These are phyloP conservation scores for Acromyrmex heyeri DNA, from an alignment of 1,140 invertebrate genomes.

Conservation along the genomic window DNA sequence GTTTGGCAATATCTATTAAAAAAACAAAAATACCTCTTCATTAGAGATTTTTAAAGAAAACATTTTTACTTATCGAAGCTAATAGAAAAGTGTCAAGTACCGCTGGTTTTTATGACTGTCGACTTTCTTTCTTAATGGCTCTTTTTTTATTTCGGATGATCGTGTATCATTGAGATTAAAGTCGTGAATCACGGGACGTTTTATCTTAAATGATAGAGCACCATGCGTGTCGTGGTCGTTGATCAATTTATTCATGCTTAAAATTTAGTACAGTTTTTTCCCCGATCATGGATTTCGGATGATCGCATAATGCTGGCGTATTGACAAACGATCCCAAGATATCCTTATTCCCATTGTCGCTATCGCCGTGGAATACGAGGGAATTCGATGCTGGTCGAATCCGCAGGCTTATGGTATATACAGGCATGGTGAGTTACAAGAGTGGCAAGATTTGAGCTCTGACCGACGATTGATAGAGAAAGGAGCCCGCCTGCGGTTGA, in stretches of 20 bases:
- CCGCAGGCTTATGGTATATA: not conserved
- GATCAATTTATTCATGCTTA: constrained; percentile 45
- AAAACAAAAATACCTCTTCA: not conserved
- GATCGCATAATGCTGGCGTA: constrained; percentile 47
- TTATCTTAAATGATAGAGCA: not conserved
- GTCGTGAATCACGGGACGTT: not conserved
- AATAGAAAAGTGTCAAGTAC: not conserved
- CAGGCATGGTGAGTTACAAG: not conserved
- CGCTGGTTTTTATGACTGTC: not conserved
- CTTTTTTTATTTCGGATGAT: not conserved
- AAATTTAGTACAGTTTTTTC: constrained; percentile 55
- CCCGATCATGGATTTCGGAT: constrained; percentile 17
- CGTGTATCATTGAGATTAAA: not conserved
- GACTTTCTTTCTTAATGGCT: not conserved
- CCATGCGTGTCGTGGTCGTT: constrained; percentile 15
- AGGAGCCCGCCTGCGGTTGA: constrained; percentile 30
- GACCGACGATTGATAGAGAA: constrained; percentile 61
- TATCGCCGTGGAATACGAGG: constrained; percentile 43
- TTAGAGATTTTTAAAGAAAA: not conserved
- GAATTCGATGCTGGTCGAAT: constrained; percentile 31
- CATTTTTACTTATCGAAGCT: not conserved
- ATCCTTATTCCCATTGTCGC: constrained; percentile 36
- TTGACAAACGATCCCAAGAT: constrained; percentile 56
- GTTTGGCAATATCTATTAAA: not conserved
- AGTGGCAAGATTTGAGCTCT: not conserved